Evolutionary conservation across 2,113 vertebrate species (phyloP).

Genomic region (Geococcyx californianus): DNA sequence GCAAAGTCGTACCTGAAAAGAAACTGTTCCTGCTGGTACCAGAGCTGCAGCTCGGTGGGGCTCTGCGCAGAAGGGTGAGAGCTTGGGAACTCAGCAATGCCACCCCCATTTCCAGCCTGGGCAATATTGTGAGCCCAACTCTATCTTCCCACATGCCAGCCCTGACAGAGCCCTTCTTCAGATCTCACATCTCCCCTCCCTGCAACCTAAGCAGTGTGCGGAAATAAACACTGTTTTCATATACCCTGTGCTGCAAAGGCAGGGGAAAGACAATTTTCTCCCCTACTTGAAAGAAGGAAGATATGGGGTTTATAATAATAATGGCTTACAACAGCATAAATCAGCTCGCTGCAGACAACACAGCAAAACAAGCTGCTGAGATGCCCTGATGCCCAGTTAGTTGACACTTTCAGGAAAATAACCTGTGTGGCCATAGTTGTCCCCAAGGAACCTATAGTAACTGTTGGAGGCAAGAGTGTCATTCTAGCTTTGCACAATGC

Average conservation of each 20-base stretch:
- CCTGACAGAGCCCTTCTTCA: neutral
- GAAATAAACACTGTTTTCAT: neutral
- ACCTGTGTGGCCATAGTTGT: neutral
- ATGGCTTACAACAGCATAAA: neutral
- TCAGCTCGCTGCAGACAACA: neutral
- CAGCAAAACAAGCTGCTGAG: neutral
- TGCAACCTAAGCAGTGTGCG: neutral
- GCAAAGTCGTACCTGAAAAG: conserved; percentile 87
- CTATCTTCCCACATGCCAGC: fast-evolving
- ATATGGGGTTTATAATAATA: neutral
- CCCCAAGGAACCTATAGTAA: neutral
- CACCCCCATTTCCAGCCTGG: neutral
- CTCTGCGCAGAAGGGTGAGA: fast-evolving
- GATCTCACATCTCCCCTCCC: neutral
- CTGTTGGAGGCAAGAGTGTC: neutral
- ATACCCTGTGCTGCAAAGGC: neutral
- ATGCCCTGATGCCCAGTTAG: neutral
- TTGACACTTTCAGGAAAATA: neutral
- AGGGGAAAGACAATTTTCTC: neutral
- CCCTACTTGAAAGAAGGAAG: neutral
- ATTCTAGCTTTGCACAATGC: neutral
- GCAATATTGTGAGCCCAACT: neutral
- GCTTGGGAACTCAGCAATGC: fast-evolving
- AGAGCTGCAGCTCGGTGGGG: fast-evolving
- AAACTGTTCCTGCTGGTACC: neutral